A percentile compares a stretch with the other conserved stretches of the same genome.
Evolutionary conservation across 2,113 vertebrate genomes (phyloP).

Genomic region (Upupa epops): DNA sequence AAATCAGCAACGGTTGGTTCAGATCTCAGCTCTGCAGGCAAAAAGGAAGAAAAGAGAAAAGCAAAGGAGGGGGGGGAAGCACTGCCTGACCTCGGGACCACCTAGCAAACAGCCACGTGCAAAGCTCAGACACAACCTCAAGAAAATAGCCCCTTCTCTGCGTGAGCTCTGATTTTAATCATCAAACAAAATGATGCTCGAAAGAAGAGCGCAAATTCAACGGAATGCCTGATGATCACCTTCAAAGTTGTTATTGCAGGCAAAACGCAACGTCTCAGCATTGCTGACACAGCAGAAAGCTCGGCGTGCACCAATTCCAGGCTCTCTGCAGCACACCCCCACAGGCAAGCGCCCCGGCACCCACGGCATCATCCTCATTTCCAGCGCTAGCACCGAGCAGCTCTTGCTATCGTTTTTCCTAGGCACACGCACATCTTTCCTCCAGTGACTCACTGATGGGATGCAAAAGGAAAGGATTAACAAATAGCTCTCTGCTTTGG

Average conservation of each 20-base stretch:
- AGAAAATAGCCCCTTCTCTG: background rate
- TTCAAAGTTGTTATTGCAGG: constrained; percentile 37
- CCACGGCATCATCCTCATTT: background rate
- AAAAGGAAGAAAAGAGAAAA: background rate
- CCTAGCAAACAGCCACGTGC: background rate
- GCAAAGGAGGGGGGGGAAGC: rapidly evolving
- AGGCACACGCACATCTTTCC: background rate
- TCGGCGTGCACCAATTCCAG: background rate
- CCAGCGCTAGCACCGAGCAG: background rate
- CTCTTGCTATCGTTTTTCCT: background rate
- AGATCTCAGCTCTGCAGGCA: background rate
- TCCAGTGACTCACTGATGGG: background rate
- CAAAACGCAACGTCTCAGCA: constrained; percentile 29
- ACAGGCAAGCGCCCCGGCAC: background rate
- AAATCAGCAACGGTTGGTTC: constrained; percentile 19
- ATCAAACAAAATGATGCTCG: background rate
- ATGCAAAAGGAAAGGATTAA: constrained; percentile 5
- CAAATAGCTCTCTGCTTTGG: background rate
- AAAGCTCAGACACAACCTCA: background rate
- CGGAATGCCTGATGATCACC: constrained; percentile 26
- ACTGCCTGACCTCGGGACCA: background rate
- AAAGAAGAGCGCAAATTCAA: constrained; percentile 3
- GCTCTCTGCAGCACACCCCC: background rate
- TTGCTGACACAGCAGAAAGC: constrained; percentile 28
- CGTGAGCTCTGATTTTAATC: background rate